Base-by-base conservation (phyloP, 2,888 invertebrate genomes). In the Acrobasis consociella region DNA sequence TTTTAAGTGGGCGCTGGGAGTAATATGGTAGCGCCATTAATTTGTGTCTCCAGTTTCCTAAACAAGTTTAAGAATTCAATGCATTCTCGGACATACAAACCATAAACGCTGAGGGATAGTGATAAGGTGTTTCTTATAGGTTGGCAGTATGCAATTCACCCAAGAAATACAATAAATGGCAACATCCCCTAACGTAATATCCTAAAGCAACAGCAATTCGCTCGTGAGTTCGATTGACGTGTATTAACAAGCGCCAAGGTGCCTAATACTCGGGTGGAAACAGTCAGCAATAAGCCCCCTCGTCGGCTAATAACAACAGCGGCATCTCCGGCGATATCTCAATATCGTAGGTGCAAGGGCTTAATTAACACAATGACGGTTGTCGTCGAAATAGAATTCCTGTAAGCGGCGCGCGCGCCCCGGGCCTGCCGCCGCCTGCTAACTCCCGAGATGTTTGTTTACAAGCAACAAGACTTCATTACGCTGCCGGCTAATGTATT, bases 401-500 rank as follows among this genome's bases (percentile, higher is more conserved):
- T 87, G 91, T 89, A 87, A 89, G 83, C 82, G 80, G 87, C 86
- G 87, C 90, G 82, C 84, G 88, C 89, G 87, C 89, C 85, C 83
- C 77, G 79, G 80, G 82, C 78, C 74, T 16, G 60, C 31, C 60
- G 67, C 66, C 66, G 66, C 75, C 68, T 68, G 70, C 71, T 75
- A 75, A 75, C 75, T 72, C 74, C 72, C 72, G 78, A 73, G 77
- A 81, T 90, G 89, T 92, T 92, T 92, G 91, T 92, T 91, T 92
- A 92, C 92, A 92, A 91, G 85, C 91, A 83, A 85, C 90, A 88
- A 91, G 92, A 91, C 91, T 92, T 92, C 92, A 92, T 92, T 92
- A 92, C 91, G 90, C 91, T 89, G 87, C 85, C 84, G 89, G 91
- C 91, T 92, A 92, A 92, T 92, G 92, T 92, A 92, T 92, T 92